Evolutionary conservation across 2,888 invertebrate species (phyloP).

Genomic region (Acrobasis consociella): DNA sequence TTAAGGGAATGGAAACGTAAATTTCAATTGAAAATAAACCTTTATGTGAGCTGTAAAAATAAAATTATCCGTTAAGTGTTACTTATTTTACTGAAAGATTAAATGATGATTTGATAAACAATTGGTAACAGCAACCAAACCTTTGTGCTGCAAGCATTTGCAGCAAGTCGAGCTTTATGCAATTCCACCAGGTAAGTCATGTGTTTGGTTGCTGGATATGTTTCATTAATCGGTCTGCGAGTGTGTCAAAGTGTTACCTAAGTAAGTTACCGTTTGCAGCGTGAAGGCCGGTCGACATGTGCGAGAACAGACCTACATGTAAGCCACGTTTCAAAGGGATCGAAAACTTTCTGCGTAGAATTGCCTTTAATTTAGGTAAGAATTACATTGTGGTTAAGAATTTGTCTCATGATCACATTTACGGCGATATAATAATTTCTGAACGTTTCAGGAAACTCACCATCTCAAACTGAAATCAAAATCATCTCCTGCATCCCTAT

Average conservation of each 20-base stretch:
- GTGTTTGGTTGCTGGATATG: too few relatives aligned
- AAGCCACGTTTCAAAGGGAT: slow-evolving; percentile 64
- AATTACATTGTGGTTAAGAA: neutral
- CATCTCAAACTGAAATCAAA: slow-evolving; percentile 74
- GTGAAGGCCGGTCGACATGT: slow-evolving; percentile 39
- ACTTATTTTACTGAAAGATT: slow-evolving; percentile 2
- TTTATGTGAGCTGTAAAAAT: slow-evolving; percentile 36
- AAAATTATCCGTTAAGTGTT: slow-evolving; percentile 42
- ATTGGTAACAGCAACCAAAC: neutral
- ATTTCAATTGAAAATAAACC: slow-evolving; percentile 7
- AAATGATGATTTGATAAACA: neutral
- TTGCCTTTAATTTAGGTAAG: slow-evolving; percentile 68
- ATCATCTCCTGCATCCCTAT: slow-evolving; percentile 77
- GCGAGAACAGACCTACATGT: slow-evolving; percentile 36
- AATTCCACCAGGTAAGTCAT: too few relatives aligned
- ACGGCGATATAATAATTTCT: neutral
- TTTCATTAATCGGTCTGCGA: too few relatives aligned
- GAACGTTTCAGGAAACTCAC: slow-evolving; percentile 62
- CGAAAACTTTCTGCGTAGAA: slow-evolving; percentile 64
- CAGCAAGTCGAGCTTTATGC: neutral
- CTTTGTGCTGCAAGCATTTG: neutral
- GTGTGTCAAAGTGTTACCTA: neutral
- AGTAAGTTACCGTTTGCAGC: slow-evolving; percentile 21
- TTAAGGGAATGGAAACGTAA: slow-evolving; percentile 8
- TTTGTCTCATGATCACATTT: neutral